Conservation (phyloP, 2,797 vertebrate genomes). For the Sphaeramia orbicularis region DNA sequence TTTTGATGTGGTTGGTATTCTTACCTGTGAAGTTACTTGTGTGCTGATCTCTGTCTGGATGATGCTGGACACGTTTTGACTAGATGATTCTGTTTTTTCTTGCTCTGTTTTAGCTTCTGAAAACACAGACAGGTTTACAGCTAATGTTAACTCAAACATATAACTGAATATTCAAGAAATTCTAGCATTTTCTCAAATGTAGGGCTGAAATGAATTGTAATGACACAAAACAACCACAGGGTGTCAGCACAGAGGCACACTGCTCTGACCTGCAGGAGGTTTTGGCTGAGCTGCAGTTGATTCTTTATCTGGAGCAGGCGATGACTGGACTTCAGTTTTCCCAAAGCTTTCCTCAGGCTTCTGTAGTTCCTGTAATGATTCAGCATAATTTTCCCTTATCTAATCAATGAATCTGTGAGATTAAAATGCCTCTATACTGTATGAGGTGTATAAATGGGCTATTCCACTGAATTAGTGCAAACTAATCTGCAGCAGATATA, state of each 20-base stretch:
- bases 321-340: conserved; percentile 17
- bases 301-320: conserved; percentile 33
- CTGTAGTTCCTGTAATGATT: conserved; percentile 67
- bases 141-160: neutral
- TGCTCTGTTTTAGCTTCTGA: conserved; percentile 59
- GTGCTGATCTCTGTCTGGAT: conserved; percentile 33
- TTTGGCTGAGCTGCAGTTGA: conserved; percentile 17
- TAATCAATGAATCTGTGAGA: neutral
- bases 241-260: conserved; percentile 45
- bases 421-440: neutral
- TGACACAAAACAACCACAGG: conserved; percentile 40
- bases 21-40: conserved; percentile 59
- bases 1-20: neutral
- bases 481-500: no score
- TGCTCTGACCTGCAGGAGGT: conserved; percentile 63
- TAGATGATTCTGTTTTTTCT: conserved; percentile 7
- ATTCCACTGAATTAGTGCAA: no score
- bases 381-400: conserved; percentile 1
- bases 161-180: neutral
- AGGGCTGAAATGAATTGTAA: neutral
- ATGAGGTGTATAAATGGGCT: neutral
- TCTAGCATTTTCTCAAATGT: neutral
- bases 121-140: conserved; percentile 15
- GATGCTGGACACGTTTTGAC: conserved; percentile 10
- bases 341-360: conserved; percentile 55